Evolutionary conservation across 2,113 vertebrate genomes (phyloP), one percentile per base, ranked within the genome.

Genomic region (Chauna torquata): DNA sequence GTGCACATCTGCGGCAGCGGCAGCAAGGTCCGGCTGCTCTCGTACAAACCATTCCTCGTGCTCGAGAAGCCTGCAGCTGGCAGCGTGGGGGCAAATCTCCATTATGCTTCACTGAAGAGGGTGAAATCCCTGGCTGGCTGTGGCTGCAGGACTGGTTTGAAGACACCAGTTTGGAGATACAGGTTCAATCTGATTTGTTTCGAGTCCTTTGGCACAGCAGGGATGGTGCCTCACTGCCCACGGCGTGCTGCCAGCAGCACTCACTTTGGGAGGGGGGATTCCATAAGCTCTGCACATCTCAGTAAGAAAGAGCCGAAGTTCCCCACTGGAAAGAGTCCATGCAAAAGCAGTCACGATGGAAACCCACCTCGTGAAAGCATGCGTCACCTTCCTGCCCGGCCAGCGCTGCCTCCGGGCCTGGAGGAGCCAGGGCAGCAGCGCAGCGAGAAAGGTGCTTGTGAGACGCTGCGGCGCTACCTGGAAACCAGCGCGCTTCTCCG

Each of bases 391-490:
- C 84, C 76, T 45, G 40, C 42, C 23, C 34, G 68, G 83, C 38
- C 59, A 45, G 62, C 65, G 27, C 17, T 58, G 59, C 66, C 87
- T 91, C 71, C 1, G 6, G 25, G 54, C 54, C 69, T 5, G 30
- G 5, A 74, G 69, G 40, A 72, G 85, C 82, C 12, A 68, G 68
- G 62, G n/a, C 74, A 65, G 82, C 82, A 52, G 55, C 1, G 0
- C 4, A 0, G 86, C 2, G 5, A 92, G 77, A 91, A 94, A 84
- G 90, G 94, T 91, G 77, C 84, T 94, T 94, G 86, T 0, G 36
- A 94, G 95, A 92, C 45, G 83, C 95, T 84, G 69, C 77, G 38
- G 81, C 0, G 64, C 86, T 95, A 28, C 96, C 93, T 94, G 65
- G 94, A 68, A 92, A 93, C 90, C 86, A 38, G 15, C 44, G 32